Evolutionary conservation across 2,888 invertebrate genomes (phyloP), one percentile per base, ranked within the genome.

Genomic region (Melangyna quadrimaculata): DNA sequence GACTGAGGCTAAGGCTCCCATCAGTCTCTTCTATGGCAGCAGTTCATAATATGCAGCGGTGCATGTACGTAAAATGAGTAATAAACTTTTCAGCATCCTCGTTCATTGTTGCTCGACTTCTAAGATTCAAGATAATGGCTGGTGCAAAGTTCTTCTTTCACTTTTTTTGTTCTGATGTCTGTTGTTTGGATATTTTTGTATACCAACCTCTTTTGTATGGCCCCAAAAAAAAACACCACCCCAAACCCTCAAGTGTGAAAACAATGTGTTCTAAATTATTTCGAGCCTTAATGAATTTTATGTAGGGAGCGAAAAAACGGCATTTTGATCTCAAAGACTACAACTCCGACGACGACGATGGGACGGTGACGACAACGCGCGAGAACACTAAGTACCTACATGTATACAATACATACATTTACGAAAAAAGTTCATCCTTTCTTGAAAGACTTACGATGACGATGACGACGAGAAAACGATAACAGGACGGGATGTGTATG

Each of bases 221-320:
- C 53, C 53, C 27, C 8, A 19, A 57, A 57, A n/a, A 59, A 27
- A 43, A 40, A 0, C 27, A 14, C 0, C 32, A 22, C 35, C 17
- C 3, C 24, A n/a, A 14, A 40, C 14, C 24, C 29, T 12, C 53
- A 57, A 83, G 73, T 78, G 73, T 69, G 70, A 74, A 83, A 63
- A 83, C 83, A 83, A 83, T 78, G 83, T 74, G 78, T 70, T 67
- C 78, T 74, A 78, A 83, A 78, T 83, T 65, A 73, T 74, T 73
- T 61, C 22, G 73, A 61, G 72, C 57, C 69, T 75, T 80, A 69
- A 80, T 75, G 61, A 75, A 75, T 69, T 80, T 75, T 55, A 35
- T 45, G 35, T 35, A 35, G 45, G 19, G n/a, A 63, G 29, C 17
- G n/a, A 72, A 55, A 43, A 27, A 45, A 61, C 40, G 27, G 75